Conservation (phyloP, 2,113 vertebrate species). For the Pedionomus torquatus region DNA sequence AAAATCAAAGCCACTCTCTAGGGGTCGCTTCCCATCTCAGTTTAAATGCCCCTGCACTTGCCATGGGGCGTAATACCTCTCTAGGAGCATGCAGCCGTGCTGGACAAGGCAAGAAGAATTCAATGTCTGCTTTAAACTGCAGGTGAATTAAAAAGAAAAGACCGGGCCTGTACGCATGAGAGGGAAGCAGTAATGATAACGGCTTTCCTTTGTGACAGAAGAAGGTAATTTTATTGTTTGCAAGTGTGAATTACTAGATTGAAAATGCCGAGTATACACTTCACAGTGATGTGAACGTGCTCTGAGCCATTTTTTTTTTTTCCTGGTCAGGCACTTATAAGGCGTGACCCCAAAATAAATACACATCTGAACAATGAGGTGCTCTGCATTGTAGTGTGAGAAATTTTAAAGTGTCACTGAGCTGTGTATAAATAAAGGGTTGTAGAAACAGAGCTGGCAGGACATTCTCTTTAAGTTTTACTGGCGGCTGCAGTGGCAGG, state of each 20-base stretch:
- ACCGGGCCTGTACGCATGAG: background rate
- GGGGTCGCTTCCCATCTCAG: background rate
- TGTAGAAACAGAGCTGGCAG: background rate
- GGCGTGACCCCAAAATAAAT: background rate
- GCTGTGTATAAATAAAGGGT: background rate
- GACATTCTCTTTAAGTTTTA: background rate
- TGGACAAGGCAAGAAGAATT: background rate
- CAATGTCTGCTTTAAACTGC: background rate
- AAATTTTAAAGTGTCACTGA: background rate
- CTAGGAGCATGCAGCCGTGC: background rate
- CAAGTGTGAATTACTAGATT: background rate
- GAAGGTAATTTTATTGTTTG: slow-evolving; percentile 39
- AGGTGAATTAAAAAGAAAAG: background rate
- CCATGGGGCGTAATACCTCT: background rate
- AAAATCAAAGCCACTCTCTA: background rate
- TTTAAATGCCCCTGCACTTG: background rate
- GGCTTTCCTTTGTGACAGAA: background rate
- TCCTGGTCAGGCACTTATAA: background rate
- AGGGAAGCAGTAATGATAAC: background rate
- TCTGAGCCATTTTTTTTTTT: background rate
- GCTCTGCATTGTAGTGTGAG: background rate
- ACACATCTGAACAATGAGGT: background rate
- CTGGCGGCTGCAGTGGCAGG: background rate
- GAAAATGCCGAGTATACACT: slow-evolving; percentile 11
- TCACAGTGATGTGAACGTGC: background rate